A percentile compares a stretch with the other conserved stretches of the same genome.
Conservation (phyloP, 2,113 vertebrate genomes). For the Microtus oregoni region DNA sequence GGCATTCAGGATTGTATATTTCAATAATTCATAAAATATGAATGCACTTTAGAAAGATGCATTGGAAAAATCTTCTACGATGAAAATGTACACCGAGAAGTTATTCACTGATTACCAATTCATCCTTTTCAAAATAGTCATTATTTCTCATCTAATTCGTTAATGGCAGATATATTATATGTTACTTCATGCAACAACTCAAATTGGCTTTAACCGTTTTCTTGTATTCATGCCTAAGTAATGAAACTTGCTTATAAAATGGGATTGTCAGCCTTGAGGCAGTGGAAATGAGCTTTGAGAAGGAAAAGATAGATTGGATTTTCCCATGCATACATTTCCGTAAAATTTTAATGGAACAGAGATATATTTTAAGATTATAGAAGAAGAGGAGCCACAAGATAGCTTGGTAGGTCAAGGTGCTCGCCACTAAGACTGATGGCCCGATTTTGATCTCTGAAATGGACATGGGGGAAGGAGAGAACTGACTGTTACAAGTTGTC, state of each 20-base stretch:
- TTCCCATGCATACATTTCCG: slow-evolving; percentile 28
- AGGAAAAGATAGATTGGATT: background rate
- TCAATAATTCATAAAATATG: slow-evolving; percentile 28
- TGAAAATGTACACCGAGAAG: background rate
- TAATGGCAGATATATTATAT: slow-evolving; percentile 25
- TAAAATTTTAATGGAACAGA: slow-evolving; percentile 28
- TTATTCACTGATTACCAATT: background rate
- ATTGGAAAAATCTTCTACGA: slow-evolving; percentile 21
- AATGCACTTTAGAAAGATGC: slow-evolving; percentile 19
- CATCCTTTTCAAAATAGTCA: background rate
- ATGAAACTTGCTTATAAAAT: slow-evolving; percentile 2
- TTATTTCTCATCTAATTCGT: slow-evolving; percentile 38
- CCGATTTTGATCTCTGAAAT: background rate
- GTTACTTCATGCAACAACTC: background rate
- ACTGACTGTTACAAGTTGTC: background rate
- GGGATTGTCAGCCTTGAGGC: background rate
- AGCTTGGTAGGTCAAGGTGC: too few species aligned
- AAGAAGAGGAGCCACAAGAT: background rate
- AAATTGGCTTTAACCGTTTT: slow-evolving; percentile 52
- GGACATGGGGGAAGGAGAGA: too few species aligned
- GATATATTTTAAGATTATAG: background rate
- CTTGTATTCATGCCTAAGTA: slow-evolving; percentile 37
- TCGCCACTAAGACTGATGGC: too few species aligned
- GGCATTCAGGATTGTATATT: background rate
- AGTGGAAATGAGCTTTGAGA: slow-evolving; percentile 46